These are phyloP conservation scores for Arbacia lixula DNA, from an alignment of 53 echinoderm and acorn worm species.

Conservation along the genomic window DNA sequence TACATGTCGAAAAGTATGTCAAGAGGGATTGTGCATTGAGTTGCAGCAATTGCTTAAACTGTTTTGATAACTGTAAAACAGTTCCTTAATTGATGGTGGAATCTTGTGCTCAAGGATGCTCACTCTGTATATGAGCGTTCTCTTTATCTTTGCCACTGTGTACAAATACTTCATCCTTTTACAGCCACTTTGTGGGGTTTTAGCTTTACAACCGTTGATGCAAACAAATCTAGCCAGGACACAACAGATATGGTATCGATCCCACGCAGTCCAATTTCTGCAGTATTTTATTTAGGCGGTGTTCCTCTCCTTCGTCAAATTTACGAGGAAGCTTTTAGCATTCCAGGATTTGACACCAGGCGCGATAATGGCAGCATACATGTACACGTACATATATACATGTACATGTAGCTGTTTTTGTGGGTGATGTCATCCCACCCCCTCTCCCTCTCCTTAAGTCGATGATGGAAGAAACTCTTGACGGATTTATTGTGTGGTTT, in stretches of 20 bases:
- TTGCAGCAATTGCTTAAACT: neutral
- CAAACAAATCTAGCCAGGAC: neutral
- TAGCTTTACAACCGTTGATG: neutral
- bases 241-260: neutral
- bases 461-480: conserved; percentile 42
- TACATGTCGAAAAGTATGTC: too few relatives aligned
- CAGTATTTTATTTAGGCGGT: neutral
- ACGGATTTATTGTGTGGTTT: conserved; percentile 23
- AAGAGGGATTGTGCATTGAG: neutral
- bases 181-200: conserved; percentile 5
- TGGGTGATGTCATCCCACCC: neutral
- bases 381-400: conserved; percentile 2
- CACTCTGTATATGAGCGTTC: too few relatives aligned
- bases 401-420: conserved; percentile 5
- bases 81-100: too few relatives aligned
- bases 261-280: neutral
- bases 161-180: neutral
- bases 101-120: too few relatives aligned
- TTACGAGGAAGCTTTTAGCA: conserved; percentile 23
- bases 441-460: conserved; percentile 16
- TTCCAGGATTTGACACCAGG: conserved; percentile 24
- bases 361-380: conserved; percentile 11
- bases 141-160: neutral
- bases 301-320: neutral
- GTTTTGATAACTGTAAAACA: too few relatives aligned